phyloP scores from a whole-genome alignment of 2,797 vertebrate species.

The Spondyliosoma cantharus region DNA sequence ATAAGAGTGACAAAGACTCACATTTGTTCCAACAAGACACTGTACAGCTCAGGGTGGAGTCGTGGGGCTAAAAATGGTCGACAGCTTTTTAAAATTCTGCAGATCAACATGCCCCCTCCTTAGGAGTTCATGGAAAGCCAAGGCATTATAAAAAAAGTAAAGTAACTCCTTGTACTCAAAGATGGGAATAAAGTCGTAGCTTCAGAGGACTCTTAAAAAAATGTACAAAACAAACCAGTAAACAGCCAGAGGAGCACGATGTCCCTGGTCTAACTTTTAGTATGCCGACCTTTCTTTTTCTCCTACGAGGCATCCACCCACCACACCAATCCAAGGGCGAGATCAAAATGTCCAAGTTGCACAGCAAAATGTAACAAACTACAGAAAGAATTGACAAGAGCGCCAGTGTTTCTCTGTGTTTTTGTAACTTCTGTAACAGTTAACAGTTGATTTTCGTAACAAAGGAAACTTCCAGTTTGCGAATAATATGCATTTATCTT shows the following conservation, averaged over 20 bases:
- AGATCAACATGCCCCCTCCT: constrained; percentile 38
- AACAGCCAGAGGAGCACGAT: constrained; percentile 57
- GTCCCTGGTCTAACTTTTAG: constrained; percentile 32
- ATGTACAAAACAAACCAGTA: constrained; percentile 58
- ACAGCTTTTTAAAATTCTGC: constrained; percentile 63
- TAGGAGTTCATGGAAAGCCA: constrained; percentile 58
- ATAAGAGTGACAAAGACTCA: constrained; percentile 74
- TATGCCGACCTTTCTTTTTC: constrained; percentile 24
- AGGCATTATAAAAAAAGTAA: constrained; percentile 70
- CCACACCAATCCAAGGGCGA: constrained; percentile 22
- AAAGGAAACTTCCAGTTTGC: constrained; percentile 37
- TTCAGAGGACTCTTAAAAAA: constrained; percentile 48
- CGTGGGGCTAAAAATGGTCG: constrained; percentile 49
- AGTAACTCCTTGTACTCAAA: constrained; percentile 47
- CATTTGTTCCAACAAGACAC: constrained; percentile 78
- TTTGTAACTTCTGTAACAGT: constrained; percentile 27
- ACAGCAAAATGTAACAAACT: constrained; percentile 55
- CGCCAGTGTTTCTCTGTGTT: constrained; percentile 39
- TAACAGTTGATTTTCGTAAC: constrained; percentile 1
- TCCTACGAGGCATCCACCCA: constrained; percentile 21
- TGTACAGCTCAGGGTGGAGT: constrained; percentile 68
- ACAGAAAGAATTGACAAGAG: constrained; percentile 57
- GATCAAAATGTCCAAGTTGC: constrained; percentile 61
- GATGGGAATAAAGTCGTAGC: constrained; percentile 52
- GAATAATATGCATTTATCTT: constrained; percentile 30